phyloP scores from a whole-genome alignment of 1,140 invertebrate genomes.

The Zaprionus inermis region DNA sequence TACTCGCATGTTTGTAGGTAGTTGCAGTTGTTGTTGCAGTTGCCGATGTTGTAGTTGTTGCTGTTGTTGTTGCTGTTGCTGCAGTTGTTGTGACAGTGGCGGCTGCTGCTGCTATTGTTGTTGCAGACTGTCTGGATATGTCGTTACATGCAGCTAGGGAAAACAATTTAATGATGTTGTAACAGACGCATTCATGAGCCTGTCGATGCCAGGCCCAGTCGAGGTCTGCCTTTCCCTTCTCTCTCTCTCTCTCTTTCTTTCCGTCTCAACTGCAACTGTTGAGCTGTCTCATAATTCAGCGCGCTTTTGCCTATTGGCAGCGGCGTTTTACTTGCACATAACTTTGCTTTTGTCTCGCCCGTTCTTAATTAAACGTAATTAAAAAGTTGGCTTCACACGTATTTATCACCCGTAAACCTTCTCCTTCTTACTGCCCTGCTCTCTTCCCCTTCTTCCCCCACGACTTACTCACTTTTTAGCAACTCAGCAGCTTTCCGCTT shows the following conservation, averaged over 20 bases:
- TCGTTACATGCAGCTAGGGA: constrained; percentile 67
- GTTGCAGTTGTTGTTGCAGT: neutral
- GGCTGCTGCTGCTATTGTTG: neutral
- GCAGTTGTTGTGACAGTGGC: constrained; percentile 7
- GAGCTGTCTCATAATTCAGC: constrained; percentile 48
- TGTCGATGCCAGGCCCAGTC: constrained; percentile 5
- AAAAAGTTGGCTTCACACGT: constrained; percentile 76
- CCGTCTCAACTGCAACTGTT: constrained; percentile 27
- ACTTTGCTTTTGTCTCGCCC: constrained; percentile 52
- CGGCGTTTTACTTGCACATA: constrained; percentile 54
- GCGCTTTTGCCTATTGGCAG: constrained; percentile 55
- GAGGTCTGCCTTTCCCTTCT: neutral
- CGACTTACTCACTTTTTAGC: constrained; percentile 18
- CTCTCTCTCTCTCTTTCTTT: constrained; percentile 4
- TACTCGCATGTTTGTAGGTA: neutral
- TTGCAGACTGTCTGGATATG: constrained; percentile 40
- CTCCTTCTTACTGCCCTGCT: neutral
- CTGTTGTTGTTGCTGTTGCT: neutral
- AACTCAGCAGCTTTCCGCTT: constrained; percentile 53
- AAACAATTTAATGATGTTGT: constrained; percentile 80
- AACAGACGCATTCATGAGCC: constrained; percentile 50
- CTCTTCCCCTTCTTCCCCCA: neutral
- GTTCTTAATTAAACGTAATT: constrained; percentile 79
- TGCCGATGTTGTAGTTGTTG: neutral
- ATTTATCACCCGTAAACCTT: constrained; percentile 58